A percentile compares a stretch with the other conserved stretches of the same genome.
Conservation (phyloP, 2,113 vertebrate species). For the Pluvianellus socialis region DNA sequence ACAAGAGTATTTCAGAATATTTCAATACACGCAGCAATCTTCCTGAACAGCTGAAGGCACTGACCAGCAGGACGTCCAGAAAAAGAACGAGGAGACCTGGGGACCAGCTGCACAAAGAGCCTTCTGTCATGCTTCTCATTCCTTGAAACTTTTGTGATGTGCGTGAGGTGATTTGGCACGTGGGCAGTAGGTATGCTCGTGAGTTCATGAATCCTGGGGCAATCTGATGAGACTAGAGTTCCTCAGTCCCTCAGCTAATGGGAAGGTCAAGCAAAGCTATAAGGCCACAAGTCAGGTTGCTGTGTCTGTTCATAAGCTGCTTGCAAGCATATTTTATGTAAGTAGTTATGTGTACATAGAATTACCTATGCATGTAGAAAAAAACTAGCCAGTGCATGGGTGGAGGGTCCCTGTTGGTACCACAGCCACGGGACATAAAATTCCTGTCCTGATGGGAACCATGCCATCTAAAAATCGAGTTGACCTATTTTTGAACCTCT, state of each 20-base stretch:
- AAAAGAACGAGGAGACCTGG: neutral
- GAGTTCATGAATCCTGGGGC: neutral
- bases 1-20: neutral
- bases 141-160: neutral
- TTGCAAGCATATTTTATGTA: neutral
- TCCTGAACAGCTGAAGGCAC: neutral
- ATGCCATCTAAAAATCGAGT: neutral
- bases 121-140: neutral
- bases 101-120: neutral
- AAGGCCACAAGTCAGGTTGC: neutral
- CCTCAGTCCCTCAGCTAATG: neutral
- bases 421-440: neutral
- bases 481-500: neutral
- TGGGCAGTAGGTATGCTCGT: accelerated
- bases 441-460: neutral
- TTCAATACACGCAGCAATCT: neutral
- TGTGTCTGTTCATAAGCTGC: neutral
- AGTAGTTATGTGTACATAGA: neutral
- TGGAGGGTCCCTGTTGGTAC: neutral
- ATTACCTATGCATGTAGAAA: neutral
- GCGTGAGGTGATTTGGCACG: accelerated
- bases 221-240: neutral
- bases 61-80: neutral
- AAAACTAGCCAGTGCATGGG: neutral
- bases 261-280: neutral